Evolutionary conservation across 2,113 vertebrate genomes (phyloP).

Genomic region (Pholis gunnellus): DNA sequence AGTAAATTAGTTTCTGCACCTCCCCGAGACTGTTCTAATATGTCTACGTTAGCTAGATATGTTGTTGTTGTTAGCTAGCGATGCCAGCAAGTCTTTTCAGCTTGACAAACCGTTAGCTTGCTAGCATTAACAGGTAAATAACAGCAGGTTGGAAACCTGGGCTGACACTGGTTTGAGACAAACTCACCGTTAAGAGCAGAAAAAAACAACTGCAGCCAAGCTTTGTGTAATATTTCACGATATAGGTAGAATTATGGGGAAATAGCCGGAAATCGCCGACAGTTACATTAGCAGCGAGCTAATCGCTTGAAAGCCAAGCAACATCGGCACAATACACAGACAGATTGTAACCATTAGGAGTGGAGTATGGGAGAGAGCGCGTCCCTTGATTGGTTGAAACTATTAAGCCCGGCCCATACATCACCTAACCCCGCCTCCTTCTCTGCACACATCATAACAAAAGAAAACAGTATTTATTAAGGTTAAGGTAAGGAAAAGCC

Average conservation of each 20-base stretch:
- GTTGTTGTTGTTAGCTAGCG: slow-evolving; percentile 48
- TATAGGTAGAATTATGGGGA: neutral
- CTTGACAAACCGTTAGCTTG: slow-evolving; percentile 56
- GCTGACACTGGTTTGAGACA: neutral
- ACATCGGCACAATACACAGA: slow-evolving; percentile 59
- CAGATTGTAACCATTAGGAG: slow-evolving; percentile 61
- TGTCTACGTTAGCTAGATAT: slow-evolving; percentile 23
- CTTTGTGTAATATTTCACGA: slow-evolving; percentile 1
- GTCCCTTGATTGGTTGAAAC: slow-evolving; percentile 51
- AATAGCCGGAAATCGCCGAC: slow-evolving; percentile 30
- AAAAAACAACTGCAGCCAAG: neutral
- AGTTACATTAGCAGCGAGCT: slow-evolving; percentile 65
- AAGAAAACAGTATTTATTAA: neutral
- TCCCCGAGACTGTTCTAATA: neutral
- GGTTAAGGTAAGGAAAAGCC: neutral
- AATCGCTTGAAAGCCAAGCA: slow-evolving; percentile 55
- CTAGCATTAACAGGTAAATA: slow-evolving; percentile 34
- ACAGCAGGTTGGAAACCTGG: slow-evolving; percentile 9
- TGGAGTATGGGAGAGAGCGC: neutral
- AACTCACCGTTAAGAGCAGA: slow-evolving; percentile 62
- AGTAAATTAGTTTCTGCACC: neutral
- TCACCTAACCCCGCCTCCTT: neutral
- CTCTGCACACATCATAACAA: neutral
- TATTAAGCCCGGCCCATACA: slow-evolving; percentile 20
- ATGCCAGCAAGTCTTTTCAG: slow-evolving; percentile 28